A percentile compares a stretch with the other conserved stretches of the same genome.
These are phyloP conservation scores for Takifugu ocellatus DNA, from an alignment of 2,797 vertebrate genomes.

Conservation along the genomic window DNA sequence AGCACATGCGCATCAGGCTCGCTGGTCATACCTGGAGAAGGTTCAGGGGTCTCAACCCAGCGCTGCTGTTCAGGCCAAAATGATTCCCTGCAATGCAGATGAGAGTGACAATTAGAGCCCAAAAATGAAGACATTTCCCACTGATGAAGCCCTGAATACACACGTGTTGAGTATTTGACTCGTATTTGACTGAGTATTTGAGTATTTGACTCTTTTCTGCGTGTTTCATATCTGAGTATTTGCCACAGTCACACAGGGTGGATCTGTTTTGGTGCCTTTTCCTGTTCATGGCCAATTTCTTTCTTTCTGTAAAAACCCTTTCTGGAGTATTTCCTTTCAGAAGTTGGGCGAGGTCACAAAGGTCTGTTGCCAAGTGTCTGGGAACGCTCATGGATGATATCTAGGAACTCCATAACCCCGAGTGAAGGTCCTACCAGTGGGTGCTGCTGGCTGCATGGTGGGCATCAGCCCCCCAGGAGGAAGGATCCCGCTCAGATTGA, in stretches of 20 bases:
- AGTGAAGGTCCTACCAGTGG: conserved; percentile 77
- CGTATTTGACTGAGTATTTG: too few relatives aligned
- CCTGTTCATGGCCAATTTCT: background rate
- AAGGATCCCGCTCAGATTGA: conserved; percentile 91
- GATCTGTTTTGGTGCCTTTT: too few relatives aligned
- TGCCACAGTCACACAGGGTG: background rate
- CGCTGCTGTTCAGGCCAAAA: conserved; percentile 90
- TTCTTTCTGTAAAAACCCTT: background rate
- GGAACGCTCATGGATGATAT: background rate
- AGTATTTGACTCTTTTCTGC: too few relatives aligned
- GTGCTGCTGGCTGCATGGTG: conserved; percentile 87
- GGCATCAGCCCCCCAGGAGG: conserved; percentile 90
- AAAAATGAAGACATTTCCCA: too few relatives aligned
- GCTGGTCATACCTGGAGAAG: conserved; percentile 89
- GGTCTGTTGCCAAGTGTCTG: background rate
- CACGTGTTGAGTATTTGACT: background rate
- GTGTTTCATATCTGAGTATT: background rate
- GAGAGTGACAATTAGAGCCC: background rate
- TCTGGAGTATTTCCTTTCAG: background rate
- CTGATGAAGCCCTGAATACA: background rate
- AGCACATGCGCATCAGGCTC: conserved; percentile 24
- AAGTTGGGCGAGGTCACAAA: background rate
- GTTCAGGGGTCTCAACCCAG: conserved; percentile 89
- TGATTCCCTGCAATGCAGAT: conserved; percentile 76
- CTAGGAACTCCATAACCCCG: background rate